A percentile compares a stretch with the other conserved stretches of the same genome.
phyloP scores from a whole-genome alignment of 2,113 vertebrate species.

The Nyctereutes procyonoides region DNA sequence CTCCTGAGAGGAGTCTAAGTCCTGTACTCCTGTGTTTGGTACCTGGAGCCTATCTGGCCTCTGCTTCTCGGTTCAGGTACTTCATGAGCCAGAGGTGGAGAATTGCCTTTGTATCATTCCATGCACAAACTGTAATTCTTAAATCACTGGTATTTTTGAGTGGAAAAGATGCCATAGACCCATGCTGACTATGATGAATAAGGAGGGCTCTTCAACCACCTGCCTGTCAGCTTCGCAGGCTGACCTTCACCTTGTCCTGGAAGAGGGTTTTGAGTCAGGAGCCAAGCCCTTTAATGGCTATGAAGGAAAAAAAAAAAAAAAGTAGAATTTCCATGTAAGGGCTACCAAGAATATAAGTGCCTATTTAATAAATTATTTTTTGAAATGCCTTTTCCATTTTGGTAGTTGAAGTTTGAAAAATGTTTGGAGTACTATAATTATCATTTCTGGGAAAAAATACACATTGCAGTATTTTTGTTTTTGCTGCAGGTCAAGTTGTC shows the following conservation, averaged over 20 bases:
- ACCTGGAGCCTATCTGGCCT: neutral
- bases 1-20: neutral
- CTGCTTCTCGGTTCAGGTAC: neutral
- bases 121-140: neutral
- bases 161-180: neutral
- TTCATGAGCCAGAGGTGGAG: neutral
- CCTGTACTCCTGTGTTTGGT: neutral
- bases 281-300: constrained; percentile 52
- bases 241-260: neutral
- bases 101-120: neutral
- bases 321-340: constrained; percentile 79
- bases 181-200: neutral
- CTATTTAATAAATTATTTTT: constrained; percentile 82
- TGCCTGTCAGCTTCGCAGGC: neutral
- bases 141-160: neutral
- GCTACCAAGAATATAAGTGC: constrained; percentile 70
- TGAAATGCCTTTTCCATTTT: constrained; percentile 80
- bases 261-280: constrained; percentile 17
- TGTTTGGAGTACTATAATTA: constrained; percentile 83
- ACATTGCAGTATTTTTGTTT: constrained; percentile 79
- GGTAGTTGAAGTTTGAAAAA: constrained; percentile 76
- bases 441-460: constrained; percentile 82
- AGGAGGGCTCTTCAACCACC: neutral
- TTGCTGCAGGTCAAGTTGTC: constrained; percentile 80
- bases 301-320: neutral